phyloP scores from a whole-genome alignment of 2,113 vertebrate genomes.

The Hypomesus transpacificus region DNA sequence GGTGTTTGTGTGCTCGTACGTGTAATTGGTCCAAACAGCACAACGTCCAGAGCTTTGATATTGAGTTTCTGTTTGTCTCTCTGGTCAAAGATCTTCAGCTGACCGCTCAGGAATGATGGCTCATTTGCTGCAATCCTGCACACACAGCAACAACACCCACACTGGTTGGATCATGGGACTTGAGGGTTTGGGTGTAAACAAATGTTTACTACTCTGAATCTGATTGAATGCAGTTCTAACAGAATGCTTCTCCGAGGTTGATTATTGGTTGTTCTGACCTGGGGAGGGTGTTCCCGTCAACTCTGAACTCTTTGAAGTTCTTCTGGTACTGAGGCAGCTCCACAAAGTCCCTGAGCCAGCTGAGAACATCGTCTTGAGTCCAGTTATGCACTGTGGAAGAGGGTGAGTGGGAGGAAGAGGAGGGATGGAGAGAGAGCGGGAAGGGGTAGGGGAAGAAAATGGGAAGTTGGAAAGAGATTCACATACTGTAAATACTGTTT shows the following conservation, averaged over 20 bases:
- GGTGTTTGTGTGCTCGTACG: constrained; percentile 74
- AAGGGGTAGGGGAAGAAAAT: not conserved
- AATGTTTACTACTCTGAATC: not conserved
- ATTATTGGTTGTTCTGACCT: constrained; percentile 70
- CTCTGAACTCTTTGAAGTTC: constrained; percentile 88
- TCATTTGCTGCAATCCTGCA: constrained; percentile 95
- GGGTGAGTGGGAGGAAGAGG: not conserved
- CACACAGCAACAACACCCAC: constrained; percentile 8
- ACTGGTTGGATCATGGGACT: not conserved
- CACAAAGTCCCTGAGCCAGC: constrained; percentile 83
- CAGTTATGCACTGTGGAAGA: constrained; percentile 69
- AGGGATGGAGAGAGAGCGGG: not conserved
- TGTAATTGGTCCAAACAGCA: constrained; percentile 91
- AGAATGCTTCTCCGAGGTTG: not conserved
- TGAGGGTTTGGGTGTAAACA: not conserved
- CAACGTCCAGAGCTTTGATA: constrained; percentile 94
- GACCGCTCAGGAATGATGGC: constrained; percentile 86
- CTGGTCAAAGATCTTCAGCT: constrained; percentile 90
- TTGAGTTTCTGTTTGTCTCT: constrained; percentile 96
- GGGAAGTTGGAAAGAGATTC: not conserved
- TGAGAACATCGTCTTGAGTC: constrained; percentile 70
- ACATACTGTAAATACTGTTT: too few species aligned
- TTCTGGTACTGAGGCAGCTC: constrained; percentile 94
- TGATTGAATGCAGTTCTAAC: not conserved
- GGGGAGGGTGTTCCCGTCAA: constrained; percentile 91